Evolutionary conservation across 2,888 invertebrate species (phyloP).

Genomic region (Aelia acuminata): DNA sequence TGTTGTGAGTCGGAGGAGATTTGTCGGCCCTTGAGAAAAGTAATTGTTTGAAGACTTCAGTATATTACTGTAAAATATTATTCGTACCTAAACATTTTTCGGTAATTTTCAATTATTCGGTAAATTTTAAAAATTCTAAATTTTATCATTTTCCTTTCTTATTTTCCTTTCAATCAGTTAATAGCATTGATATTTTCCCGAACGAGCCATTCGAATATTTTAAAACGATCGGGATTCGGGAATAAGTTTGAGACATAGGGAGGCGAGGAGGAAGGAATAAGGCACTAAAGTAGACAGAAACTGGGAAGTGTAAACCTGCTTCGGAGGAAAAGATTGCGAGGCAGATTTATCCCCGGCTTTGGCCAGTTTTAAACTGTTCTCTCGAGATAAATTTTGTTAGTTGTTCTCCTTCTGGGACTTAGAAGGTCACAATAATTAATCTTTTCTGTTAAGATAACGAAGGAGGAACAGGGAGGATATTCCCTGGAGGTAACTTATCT

Average conservation of each 20-base stretch:
- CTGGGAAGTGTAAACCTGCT: slow-evolving; percentile 27
- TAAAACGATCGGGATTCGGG: not conserved
- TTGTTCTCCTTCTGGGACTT: slow-evolving; percentile 1
- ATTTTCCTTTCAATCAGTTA: no score
- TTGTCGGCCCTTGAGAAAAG: no score
- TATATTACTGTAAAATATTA: no score
- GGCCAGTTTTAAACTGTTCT: slow-evolving; percentile 40
- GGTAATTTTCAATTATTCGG: no score
- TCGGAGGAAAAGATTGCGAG: slow-evolving; percentile 25
- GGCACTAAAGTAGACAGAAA: not conserved
- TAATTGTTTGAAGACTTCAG: no score
- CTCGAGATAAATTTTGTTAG: slow-evolving; percentile 32
- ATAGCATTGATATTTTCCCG: no score
- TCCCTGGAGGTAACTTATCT: not conserved
- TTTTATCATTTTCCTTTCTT: no score
- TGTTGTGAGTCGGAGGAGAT: no score
- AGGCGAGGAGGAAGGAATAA: not conserved
- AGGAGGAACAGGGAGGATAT: not conserved
- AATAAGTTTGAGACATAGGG: not conserved
- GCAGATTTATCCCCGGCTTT: slow-evolving; percentile 39
- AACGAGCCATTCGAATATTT: not conserved
- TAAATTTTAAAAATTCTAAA: no score
- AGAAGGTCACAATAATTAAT: slow-evolving; percentile 12
- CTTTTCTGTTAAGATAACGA: not conserved
- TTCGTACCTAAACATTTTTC: no score